Evolutionary conservation across 2,113 vertebrate species (phyloP), one percentile per base, ranked within the genome.

Genomic region (Oreochromis spilurus): DNA sequence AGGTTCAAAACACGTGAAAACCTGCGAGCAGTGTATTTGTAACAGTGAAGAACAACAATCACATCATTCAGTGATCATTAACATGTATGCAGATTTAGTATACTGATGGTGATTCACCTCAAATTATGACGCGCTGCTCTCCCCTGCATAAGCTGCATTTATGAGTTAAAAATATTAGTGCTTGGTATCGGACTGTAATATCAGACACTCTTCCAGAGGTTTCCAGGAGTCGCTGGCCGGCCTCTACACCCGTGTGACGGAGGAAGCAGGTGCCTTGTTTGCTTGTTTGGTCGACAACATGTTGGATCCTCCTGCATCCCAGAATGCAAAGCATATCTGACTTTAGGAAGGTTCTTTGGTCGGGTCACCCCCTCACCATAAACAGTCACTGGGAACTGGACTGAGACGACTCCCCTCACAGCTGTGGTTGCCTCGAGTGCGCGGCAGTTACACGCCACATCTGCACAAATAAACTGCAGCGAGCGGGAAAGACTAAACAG

Each of bases 111-210:
- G 16, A 11, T 1, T 62, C 58, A 34, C 29, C 9, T 60, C 29
- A 6, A 26, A 55, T 24, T 3, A 54, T 54, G 53, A 58, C 26
- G 16, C 8, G 14, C 4, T 58, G 26, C 57, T 17, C 9, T 34
- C 57, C 3, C 58, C 5, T 62, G 17, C 58, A 62, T 31, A 5
- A 8, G 24, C 54, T 57, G 7, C 55, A 16, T 29, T 57, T 16
- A 16, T 0, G 34, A 19, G 29, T 60, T 34, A 4, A 34, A 53
- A 31, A n/a, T 62, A n/a, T 36, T 2, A 4, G 58, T 4, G 31
- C 29, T 12, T 36, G 31, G 9, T 36, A 11, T 36, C 16, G 0
- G 55, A 9, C 55, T 62, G 58, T 11, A 0, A 62, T 0, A 3
- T 36, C 16, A 29, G 29, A 62, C 31, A 21, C 62, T 8, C 34